phyloP scores from a whole-genome alignment of 64 coral and sea anemone species.

The Stichodactyla mertensii region DNA sequence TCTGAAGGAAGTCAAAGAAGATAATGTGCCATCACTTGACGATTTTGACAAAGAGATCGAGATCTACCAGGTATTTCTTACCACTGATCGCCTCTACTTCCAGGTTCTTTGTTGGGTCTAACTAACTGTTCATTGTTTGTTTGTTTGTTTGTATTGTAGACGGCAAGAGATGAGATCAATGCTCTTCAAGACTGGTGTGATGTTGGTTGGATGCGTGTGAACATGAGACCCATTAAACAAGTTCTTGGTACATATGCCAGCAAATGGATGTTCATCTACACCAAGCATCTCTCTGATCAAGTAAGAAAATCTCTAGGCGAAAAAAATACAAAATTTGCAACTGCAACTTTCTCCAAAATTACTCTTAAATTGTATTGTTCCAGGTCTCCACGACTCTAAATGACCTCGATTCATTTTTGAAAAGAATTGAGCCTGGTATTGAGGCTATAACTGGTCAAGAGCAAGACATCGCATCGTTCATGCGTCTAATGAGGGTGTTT shows the following conservation, averaged over 20 bases:
- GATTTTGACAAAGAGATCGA: conserved; percentile 99
- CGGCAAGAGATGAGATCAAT: conserved; percentile 86
- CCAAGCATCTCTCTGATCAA: conserved; percentile 95
- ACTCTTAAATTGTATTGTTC: not conserved
- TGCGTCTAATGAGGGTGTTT: conserved; percentile 96
- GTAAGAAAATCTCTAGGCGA: not conserved
- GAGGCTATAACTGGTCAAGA: conserved; percentile 97
- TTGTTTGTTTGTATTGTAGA: conserved; percentile 34
- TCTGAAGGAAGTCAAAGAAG: conserved; percentile 62
- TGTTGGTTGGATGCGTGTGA: conserved; percentile 91
- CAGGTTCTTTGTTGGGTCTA: too few relatives aligned
- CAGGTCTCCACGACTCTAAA: conserved; percentile 94
- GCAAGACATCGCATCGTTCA: conserved; percentile 90
- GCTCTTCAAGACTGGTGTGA: conserved; percentile 90
- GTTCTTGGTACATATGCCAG: conserved; percentile 88
- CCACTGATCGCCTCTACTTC: not conserved
- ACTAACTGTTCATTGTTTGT: not conserved
- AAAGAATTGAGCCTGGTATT: conserved; percentile 97
- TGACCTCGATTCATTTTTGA: conserved; percentile 95
- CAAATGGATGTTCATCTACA: conserved; percentile 99
- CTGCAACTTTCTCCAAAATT: too few relatives aligned
- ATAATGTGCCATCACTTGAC: conserved; percentile 79
- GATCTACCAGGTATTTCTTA: conserved; percentile 68
- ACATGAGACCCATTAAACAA: conserved; percentile 96
- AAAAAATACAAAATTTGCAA: too few relatives aligned